Evolutionary conservation across 2,797 vertebrate species (phyloP).

Genomic region (Poecilia gillii): DNA sequence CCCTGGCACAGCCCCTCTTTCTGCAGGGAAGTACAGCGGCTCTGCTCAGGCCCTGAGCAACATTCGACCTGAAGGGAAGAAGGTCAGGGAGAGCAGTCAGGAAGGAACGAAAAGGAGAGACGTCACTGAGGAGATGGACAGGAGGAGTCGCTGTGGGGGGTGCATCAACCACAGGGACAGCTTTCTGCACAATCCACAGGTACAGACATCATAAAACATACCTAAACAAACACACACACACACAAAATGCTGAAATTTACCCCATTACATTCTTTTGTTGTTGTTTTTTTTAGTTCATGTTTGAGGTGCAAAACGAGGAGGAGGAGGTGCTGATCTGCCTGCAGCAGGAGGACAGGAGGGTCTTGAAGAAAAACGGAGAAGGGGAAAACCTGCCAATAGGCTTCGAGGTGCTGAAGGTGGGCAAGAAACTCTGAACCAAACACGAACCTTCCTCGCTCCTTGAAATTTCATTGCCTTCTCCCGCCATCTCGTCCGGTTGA

Average conservation of each 20-base stretch:
- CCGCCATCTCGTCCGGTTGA: slow-evolving; percentile 19
- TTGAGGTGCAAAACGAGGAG: slow-evolving; percentile 73
- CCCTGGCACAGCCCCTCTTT: slow-evolving; percentile 3
- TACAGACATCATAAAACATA: slow-evolving; percentile 30
- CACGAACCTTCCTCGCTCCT: background rate
- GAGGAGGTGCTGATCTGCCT: slow-evolving; percentile 84
- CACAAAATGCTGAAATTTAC: background rate
- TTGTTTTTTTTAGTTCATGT: slow-evolving; percentile 76
- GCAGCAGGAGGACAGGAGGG: slow-evolving; percentile 85
- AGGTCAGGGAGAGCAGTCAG: slow-evolving; percentile 63
- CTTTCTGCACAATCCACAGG: slow-evolving; percentile 87
- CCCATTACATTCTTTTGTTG: background rate
- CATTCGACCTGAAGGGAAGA: slow-evolving; percentile 37
- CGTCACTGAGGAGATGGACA: slow-evolving; percentile 58
- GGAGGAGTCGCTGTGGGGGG: slow-evolving; percentile 83
- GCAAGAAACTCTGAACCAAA: background rate
- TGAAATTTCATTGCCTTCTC: rapidly evolving
- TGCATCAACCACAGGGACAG: slow-evolving; percentile 86
- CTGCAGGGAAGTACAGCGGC: slow-evolving; percentile 16
- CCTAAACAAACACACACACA: background rate
- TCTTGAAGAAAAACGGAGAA: slow-evolving; percentile 76
- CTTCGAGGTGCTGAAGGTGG: slow-evolving; percentile 85
- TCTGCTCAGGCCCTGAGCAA: slow-evolving; percentile 4
- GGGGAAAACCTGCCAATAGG: slow-evolving; percentile 86
- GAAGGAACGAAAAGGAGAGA: slow-evolving; percentile 28